Conservation (phyloP, 2,888 invertebrate species). For the Oscheius onirici region DNA sequence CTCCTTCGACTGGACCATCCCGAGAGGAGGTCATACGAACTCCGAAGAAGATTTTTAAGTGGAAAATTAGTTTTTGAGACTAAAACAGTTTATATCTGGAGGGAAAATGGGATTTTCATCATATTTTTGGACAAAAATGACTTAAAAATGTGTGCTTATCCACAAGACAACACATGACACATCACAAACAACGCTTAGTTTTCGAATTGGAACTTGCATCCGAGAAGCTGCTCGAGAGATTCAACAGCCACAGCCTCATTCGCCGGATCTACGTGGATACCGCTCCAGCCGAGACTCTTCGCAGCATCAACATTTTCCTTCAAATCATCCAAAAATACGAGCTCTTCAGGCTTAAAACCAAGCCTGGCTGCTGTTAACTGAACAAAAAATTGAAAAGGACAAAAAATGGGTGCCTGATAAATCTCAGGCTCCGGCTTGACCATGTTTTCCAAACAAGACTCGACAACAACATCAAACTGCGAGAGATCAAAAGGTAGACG, state of each 20-base stretch:
- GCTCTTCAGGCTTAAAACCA: conserved; percentile 42
- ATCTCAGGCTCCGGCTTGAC: conserved; percentile 57
- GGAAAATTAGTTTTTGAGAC: background rate
- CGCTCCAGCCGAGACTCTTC: conserved; percentile 51
- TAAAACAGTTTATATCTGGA: background rate
- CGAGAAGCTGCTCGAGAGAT: conserved; percentile 7
- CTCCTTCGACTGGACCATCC: conserved; percentile 20
- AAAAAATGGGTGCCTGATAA: conserved; percentile 34
- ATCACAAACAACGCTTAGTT: background rate
- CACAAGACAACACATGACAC: no score
- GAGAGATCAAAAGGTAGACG: conserved; percentile 45
- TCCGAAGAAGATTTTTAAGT: background rate
- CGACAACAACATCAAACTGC: conserved; percentile 58
- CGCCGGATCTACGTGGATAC: conserved; percentile 43
- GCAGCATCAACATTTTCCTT: conserved; percentile 57
- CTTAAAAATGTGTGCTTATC: background rate
- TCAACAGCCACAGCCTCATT: conserved; percentile 15
- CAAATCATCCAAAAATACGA: conserved; percentile 59
- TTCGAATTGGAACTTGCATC: conserved; percentile 12
- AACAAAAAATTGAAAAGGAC: background rate
- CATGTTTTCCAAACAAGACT: conserved; percentile 53
- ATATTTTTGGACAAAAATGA: background rate
- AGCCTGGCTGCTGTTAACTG: conserved; percentile 40
- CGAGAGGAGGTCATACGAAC: background rate
- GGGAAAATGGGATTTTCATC: background rate